Evolutionary conservation across 2,888 invertebrate species (phyloP), one percentile per base, ranked within the genome.

Genomic region (Eubasilissa splendida): DNA sequence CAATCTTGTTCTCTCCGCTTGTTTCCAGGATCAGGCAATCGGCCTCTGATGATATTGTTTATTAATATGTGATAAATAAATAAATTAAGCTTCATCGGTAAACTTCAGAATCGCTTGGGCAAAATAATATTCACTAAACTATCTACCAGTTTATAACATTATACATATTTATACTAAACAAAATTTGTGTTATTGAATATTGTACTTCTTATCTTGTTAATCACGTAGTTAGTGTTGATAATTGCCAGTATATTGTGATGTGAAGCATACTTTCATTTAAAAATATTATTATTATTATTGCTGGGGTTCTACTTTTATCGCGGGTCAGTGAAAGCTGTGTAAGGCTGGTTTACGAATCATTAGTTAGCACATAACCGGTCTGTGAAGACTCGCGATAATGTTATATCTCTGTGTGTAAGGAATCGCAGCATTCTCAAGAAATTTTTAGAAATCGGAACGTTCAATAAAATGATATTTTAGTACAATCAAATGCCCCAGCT

Each of bases 241-340:
- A 80, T 76, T 83, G 82, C 83, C 80, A 82, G 83, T 81, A 74
- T 77, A 80, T 80, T 82, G 78, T 83, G 80, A 83, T 83, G 82
- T 83, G 77, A 75, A 82, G 82, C 80, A 79, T 75, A 79, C 71
- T 78, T 81, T 81, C 54, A 53, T 74, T 54, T 77, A 80, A 79
- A 79, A 14, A 70, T 68, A 71, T 4, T 56, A 73, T 56, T 56
- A 71, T 77, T 42, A 77, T 78, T 60, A 70, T 77, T 33, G 71
- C 71, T 58, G 56, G 71, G 56, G 7, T 58, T 73, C 56, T 58
- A n/a, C 3, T 56, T 73, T 73, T 54, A 9, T 56, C 14, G 58
- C 56, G 56, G 71, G 42, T 56, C 5, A 73, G 71, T 14, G 42
- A 58, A 10, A 56, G 50, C 56, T n/a, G 52, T 12, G 63, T 31